A percentile compares a stretch with the other conserved stretches of the same genome.
These are phyloP conservation scores for Eutrigla gurnardus DNA, from an alignment of 2,797 vertebrate species.

Conservation along the genomic window DNA sequence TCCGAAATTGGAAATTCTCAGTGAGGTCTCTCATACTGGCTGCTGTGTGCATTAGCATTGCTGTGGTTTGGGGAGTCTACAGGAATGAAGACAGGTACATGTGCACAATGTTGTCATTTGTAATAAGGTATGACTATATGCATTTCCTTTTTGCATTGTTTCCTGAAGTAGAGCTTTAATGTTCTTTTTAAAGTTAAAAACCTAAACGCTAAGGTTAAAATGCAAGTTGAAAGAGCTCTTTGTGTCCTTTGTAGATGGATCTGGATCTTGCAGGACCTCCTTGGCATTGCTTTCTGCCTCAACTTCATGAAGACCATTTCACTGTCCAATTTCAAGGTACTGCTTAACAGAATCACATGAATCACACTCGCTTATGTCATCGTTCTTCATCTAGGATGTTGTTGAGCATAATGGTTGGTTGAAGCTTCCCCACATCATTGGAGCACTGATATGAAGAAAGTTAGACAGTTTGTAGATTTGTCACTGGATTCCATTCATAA, in stretches of 20 bases:
- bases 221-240: neutral
- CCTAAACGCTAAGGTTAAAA: neutral
- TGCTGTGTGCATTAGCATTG: slow-evolving; percentile 85
- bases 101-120: neutral
- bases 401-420: too few relatives aligned
- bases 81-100: slow-evolving; percentile 94
- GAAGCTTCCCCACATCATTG: too few relatives aligned
- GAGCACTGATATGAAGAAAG: too few relatives aligned
- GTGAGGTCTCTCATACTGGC: slow-evolving; percentile 90
- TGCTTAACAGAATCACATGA: neutral
- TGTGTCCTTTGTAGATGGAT: slow-evolving; percentile 88
- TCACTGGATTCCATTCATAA: too few relatives aligned
- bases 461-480: too few relatives aligned
- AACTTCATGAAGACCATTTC: slow-evolving; percentile 96
- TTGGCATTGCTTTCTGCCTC: slow-evolving; percentile 94
- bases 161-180: neutral
- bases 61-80: slow-evolving; percentile 93
- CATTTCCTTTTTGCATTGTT: neutral
- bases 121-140: neutral
- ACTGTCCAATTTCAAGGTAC: slow-evolving; percentile 96
- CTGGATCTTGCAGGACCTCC: slow-evolving; percentile 96
- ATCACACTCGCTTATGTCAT: neutral
- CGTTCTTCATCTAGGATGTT: neutral
- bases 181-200: neutral
- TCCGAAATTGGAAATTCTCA: slow-evolving; percentile 82